Evolutionary conservation across 2,113 vertebrate genomes (phyloP).

Genomic region (Circaetus gallicus): DNA sequence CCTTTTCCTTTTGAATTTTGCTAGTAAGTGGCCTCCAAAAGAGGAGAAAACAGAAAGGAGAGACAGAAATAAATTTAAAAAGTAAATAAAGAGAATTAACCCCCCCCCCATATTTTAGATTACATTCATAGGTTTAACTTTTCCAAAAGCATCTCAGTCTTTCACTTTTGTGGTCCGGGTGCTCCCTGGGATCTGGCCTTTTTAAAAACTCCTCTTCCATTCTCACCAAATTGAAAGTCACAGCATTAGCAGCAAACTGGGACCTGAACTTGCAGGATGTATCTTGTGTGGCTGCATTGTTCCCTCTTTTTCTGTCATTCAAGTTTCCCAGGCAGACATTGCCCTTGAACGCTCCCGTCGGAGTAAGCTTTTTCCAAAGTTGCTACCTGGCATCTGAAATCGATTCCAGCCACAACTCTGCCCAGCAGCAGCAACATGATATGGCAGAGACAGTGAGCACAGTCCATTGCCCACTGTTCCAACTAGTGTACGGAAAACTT

Average conservation of each 20-base stretch:
- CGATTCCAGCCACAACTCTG: neutral
- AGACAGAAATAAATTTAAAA: neutral
- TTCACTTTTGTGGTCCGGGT: neutral
- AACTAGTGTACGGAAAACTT: neutral
- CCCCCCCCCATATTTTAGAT: neutral
- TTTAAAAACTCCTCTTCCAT: neutral
- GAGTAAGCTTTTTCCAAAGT: neutral
- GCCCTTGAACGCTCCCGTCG: neutral
- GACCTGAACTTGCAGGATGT: neutral
- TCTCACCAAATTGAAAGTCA: neutral
- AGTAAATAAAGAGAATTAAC: neutral
- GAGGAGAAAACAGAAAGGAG: neutral
- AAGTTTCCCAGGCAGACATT: neutral
- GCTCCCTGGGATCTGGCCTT: neutral
- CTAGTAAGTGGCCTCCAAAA: neutral
- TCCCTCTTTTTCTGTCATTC: neutral
- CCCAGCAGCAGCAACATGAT: neutral
- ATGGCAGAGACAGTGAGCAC: neutral
- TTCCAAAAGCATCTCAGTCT: neutral
- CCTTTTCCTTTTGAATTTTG: constrained; percentile 24
- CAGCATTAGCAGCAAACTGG: neutral
- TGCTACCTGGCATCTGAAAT: neutral
- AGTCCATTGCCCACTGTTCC: neutral
- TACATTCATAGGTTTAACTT: neutral
- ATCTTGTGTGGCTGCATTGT: neutral